These are phyloP conservation scores for Metallyticus violacea DNA, from an alignment of 2,888 invertebrate species.

Conservation along the genomic window DNA sequence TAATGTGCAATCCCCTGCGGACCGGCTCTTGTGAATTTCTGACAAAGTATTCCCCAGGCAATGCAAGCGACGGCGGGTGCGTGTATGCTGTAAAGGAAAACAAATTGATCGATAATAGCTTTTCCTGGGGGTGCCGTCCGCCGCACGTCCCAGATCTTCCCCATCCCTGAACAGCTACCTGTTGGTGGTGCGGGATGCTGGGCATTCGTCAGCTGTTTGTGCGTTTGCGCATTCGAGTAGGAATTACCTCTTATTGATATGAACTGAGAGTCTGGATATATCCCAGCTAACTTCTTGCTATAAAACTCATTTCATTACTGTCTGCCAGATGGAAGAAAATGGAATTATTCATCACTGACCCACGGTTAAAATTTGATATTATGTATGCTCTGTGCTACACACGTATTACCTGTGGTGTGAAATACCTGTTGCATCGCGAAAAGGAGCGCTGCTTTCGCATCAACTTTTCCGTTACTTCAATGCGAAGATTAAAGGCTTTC, in stretches of 20 bases:
- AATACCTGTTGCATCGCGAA: background rate
- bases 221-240: background rate
- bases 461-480: too few species aligned
- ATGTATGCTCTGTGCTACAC: background rate
- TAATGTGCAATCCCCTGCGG: background rate
- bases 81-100: background rate
- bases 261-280: background rate
- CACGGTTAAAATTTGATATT: background rate
- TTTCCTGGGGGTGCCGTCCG: background rate
- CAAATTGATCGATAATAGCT: constrained; percentile 16
- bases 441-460: too few species aligned
- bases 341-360: background rate
- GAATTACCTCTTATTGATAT: background rate
- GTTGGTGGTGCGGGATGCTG: background rate
- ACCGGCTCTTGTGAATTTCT: background rate
- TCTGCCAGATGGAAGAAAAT: background rate
- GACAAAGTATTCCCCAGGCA: background rate
- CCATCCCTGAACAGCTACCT: background rate
- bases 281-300: background rate
- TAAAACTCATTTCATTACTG: background rate
- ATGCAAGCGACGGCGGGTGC: background rate
- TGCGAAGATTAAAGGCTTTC: too few species aligned
- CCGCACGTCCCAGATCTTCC: background rate
- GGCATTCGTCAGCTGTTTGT: too few species aligned
- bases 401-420: background rate